Base-by-base conservation (phyloP, 2,797 vertebrate species). In the Rhinatrema bivittatum region DNA sequence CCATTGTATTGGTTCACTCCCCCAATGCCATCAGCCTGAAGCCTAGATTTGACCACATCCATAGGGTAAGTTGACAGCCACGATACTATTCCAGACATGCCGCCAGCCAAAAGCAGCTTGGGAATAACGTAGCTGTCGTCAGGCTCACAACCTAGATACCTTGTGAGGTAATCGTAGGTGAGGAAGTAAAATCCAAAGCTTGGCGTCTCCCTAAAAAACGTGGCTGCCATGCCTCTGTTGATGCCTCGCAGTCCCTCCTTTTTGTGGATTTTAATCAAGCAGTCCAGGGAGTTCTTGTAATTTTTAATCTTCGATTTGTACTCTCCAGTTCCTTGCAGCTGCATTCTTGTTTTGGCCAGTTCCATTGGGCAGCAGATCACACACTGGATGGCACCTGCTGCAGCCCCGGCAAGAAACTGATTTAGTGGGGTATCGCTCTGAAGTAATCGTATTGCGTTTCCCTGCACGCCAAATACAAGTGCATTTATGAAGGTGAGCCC, bases 401-500 rank as follows among this genome's bases (percentile, higher is more conserved):
- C 91, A 0, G 94, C 82, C 3, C 96, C 96, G 0, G 96, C 94
- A 5, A 95, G 43, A 60, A 98, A 99, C 76, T 99, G 96, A 81
- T 97, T 90, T 15, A 66, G 24, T 5, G 94, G 94, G 1, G 93
- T 91, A 80, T 99, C 96, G 1, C 62, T 56, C 19, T 69, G 89
- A 35, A 99, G 81, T 14, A 69, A 52, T 16, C 94, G 85, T 41
- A 99, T 85, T 2, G 91, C 42, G 61, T 98, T 92, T 7, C 94
- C 94, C 60, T 99, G 96, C 7, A 97, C 91, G 0, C 96, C 96
- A 1, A 99, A 99, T 42, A 98, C 92, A 27, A 99, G 90, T 0
- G 96, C 96, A 0, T 98, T 98, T 80, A 98, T 99, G 74, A 98
- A 97, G 1, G 95, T 94, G 5, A 99, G 86, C 42, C 96, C 96